Evolutionary conservation across 2,888 invertebrate species (phyloP).

Genomic region (Athalia cordata): DNA sequence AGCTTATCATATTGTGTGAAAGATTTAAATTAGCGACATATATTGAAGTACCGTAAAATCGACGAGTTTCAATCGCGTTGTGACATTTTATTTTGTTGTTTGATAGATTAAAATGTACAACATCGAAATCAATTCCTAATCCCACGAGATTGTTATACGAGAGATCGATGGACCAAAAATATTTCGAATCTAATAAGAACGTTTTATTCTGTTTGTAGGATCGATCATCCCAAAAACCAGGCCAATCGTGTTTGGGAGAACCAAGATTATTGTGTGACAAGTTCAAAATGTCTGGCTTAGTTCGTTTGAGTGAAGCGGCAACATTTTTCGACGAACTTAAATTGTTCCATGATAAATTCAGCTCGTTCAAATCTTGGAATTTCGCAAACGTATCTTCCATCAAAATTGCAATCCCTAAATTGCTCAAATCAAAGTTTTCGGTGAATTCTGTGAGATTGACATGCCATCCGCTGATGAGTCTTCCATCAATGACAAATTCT

Average conservation of each 20-base stretch:
- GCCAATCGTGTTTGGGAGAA: background rate
- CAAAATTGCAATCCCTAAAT: background rate
- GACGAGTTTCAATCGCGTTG: background rate
- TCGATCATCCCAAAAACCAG: background rate
- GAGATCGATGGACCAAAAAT: constrained; percentile 29
- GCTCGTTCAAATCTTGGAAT: background rate
- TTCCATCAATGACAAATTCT: background rate
- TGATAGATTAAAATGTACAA: constrained; percentile 17
- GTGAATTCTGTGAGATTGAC: background rate
- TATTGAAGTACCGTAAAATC: background rate
- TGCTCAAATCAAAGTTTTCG: constrained; percentile 20
- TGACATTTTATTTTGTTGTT: constrained; percentile 12
- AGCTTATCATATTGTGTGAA: constrained; percentile 24
- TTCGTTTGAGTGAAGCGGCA: background rate
- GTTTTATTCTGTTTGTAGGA: constrained; percentile 7
- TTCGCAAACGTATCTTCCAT: background rate
- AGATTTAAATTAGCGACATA: constrained; percentile 16
- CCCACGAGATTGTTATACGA: constrained; percentile 3
- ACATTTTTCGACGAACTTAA: constrained; percentile 15
- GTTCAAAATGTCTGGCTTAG: constrained; percentile 9
- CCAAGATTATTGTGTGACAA: constrained; percentile 20
- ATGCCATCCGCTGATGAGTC: background rate
- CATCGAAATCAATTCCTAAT: constrained; percentile 18
- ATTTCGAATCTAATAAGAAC: constrained; percentile 11
- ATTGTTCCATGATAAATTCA: constrained; percentile 24